These are phyloP conservation scores for Eubasilissa splendida DNA, from an alignment of 2,888 invertebrate genomes.

Conservation along the genomic window DNA sequence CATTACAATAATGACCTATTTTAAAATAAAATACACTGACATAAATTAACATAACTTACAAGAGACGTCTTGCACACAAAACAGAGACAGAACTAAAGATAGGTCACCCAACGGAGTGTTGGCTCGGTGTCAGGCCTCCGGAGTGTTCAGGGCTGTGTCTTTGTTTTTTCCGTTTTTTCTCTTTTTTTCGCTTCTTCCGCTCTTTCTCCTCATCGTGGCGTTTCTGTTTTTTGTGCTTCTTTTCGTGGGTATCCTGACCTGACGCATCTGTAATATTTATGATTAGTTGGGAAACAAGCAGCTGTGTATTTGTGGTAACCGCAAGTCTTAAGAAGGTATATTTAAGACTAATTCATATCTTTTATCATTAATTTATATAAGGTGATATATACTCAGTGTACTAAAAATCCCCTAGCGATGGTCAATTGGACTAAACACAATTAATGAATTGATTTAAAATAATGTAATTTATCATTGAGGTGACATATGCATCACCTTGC, in stretches of 20 bases:
- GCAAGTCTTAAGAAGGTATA: too few species aligned
- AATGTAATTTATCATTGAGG: too few species aligned
- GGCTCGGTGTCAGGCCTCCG: slow-evolving; percentile 75
- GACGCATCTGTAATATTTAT: slow-evolving; percentile 70
- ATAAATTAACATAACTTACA: slow-evolving; percentile 33
- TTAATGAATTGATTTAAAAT: too few species aligned
- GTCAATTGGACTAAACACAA: too few species aligned
- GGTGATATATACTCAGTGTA: too few species aligned
- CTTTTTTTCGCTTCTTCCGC: slow-evolving; percentile 94
- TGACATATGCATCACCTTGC: too few species aligned
- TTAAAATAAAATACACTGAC: slow-evolving; percentile 23
- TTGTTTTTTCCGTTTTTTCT: slow-evolving; percentile 95
- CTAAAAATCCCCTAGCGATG: too few species aligned
- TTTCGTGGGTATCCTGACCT: slow-evolving; percentile 89
- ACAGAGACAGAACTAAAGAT: not conserved
- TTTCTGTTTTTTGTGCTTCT: slow-evolving; percentile 96
- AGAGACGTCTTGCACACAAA: slow-evolving; percentile 1
- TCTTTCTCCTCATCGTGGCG: slow-evolving; percentile 95
- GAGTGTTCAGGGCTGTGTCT: slow-evolving; percentile 92
- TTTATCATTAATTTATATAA: too few species aligned
- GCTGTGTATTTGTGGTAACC: too few species aligned
- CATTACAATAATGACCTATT: slow-evolving; percentile 12
- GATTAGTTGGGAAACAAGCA: not conserved
- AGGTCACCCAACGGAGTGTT: slow-evolving; percentile 62
- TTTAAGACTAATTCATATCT: too few species aligned